Evolutionary conservation across 2,797 vertebrate species (phyloP).

Genomic region (Onychomys arenicola): DNA sequence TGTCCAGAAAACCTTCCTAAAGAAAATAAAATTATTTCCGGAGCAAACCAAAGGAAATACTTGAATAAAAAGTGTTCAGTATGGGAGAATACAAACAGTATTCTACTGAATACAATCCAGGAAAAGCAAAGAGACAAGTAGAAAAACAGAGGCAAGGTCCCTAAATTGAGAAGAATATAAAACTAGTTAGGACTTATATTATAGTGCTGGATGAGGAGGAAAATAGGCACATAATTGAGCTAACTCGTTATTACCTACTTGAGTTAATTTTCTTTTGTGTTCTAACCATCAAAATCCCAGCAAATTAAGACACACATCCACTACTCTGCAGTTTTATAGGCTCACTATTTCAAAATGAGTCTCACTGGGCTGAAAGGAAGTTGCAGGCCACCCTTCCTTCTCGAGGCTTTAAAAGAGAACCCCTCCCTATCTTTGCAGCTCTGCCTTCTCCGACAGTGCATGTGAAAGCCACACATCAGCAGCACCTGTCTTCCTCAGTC

Average conservation of each 20-base stretch:
- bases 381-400: background rate
- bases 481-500: background rate
- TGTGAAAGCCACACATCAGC: background rate
- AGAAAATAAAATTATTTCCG: slow-evolving; percentile 12
- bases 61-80: background rate
- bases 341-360: background rate
- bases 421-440: background rate
- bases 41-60: slow-evolving; percentile 4
- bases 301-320: slow-evolving; percentile 38
- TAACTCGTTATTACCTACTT: slow-evolving; percentile 11
- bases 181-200: background rate
- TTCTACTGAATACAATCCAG: background rate
- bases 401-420: background rate
- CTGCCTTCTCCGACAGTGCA: background rate
- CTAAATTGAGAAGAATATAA: slow-evolving; percentile 18
- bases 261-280: slow-evolving; percentile 40
- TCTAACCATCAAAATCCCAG: slow-evolving; percentile 41
- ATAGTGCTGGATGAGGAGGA: background rate
- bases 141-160: background rate
- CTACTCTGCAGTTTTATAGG: background rate
- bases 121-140: background rate
- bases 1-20: background rate
- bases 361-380: background rate
- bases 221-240: background rate
- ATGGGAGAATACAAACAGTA: background rate